phyloP scores from a whole-genome alignment of 2,113 vertebrate genomes.

The Dicaeum eximium region DNA sequence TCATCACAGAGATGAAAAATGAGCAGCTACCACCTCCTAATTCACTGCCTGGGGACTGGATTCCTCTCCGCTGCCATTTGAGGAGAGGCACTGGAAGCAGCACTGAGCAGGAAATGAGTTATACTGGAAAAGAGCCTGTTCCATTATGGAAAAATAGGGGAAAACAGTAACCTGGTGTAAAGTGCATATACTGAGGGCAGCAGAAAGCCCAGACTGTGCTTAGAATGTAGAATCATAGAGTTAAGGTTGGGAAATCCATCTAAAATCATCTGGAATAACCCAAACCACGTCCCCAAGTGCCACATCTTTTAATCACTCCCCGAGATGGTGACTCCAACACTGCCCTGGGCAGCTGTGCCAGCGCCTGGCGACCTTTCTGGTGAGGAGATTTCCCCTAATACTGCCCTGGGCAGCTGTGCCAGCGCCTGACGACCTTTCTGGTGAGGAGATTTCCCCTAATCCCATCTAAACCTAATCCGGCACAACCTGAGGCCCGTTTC shows the following conservation, averaged over 20 bases:
- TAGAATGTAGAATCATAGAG: neutral
- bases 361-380: neutral
- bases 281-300: neutral
- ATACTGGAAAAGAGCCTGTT: neutral
- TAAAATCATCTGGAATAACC: neutral
- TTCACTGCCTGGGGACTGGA: neutral
- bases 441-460: neutral
- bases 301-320: neutral
- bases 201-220: neutral
- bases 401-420: neutral
- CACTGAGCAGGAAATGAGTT: neutral
- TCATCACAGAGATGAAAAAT: conserved; percentile 36
- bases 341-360: neutral
- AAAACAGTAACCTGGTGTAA: neutral
- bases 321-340: neutral
- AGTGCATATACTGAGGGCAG: rapidly evolving
- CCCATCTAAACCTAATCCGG: neutral
- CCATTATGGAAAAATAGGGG: neutral
- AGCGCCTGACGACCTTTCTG: neutral
- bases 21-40: conserved; percentile 29
- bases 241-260: neutral
- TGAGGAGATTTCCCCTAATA: neutral
- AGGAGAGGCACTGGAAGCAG: neutral
- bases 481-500: rapidly evolving
- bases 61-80: neutral